Evolutionary conservation across 1,140 invertebrate species (phyloP), one percentile per base, ranked within the genome.

Genomic region (Cecropterus lyciades): DNA sequence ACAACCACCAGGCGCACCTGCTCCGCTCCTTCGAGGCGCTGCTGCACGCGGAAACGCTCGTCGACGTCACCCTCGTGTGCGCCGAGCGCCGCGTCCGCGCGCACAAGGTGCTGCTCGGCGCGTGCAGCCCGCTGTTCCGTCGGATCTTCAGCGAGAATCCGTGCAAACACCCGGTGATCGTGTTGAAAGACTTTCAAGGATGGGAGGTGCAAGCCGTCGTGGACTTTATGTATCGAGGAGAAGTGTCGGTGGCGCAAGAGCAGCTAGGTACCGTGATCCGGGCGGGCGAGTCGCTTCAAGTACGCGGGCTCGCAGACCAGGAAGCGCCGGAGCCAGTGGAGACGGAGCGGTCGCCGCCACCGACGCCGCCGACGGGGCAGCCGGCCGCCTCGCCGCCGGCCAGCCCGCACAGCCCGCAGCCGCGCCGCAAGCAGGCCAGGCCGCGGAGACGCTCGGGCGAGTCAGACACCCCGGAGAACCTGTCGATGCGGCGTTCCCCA

Each of bases 91-190:
- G 95, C 68, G 94, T 98, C 63, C 94, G 95, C 72, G 96, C 97
- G 8, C 97, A 98, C 92, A 98, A 98, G 91, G 96, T 98, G 67
- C 96, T 98, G 24, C 94, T 98, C 4, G 97, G 97, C 75, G 97
- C 97, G 27, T 98, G 97, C 94, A 98, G 97, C 82, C 97, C 97
- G 1, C 98, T 98, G 80, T 98, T 98, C 85, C 95, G 97, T 76
- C 94, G 95, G 77, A 96, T 98, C 82, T 98, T 98, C 82, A 95
- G 95, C 57, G 97, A 98, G 74, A 97, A 97, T 74, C 97, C 97
- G n/a, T 98, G 97, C 93, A 97, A 98, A 82, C 97, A 98, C 85
- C 97, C 97, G 8, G 96, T 98, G 51, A 97, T 98, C 80, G 96
- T 98, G 49, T 87, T 98, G 14, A 98, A 98, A 88, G 97, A 98